Evolutionary conservation across 2,888 invertebrate genomes (phyloP), one percentile per base, ranked within the genome.

Genomic region (Saturnia pavonia): DNA sequence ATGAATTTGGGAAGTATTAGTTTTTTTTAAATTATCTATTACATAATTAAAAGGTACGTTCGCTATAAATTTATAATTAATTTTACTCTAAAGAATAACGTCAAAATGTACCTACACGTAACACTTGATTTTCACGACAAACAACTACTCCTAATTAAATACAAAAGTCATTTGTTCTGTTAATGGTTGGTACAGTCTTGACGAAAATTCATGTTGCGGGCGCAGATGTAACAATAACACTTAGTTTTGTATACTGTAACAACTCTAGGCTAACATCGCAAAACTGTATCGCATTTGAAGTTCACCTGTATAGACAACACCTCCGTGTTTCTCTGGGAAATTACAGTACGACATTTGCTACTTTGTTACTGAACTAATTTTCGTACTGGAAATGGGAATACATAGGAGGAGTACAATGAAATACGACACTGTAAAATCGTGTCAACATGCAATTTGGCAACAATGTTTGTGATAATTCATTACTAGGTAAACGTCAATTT

Each of bases 201-300:
- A 75, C 74, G 76, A 74, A 78, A 79, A 78, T 77, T 73, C 76
- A 74, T 73, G 72, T 74, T 73, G 75, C 72, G 75, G 72, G 65
- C 70, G 69, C 72, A 71, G 66, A 27, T 65, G 77, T 74, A 77
- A 80, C 78, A 77, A 81, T 82, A 78, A 77, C 74, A 68, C 74
- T 68, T 82, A 82, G 78, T 82, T 76, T 73, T 75, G 77, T 74
- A 76, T 70, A 74, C 70, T 73, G 77, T 73, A 77, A 81, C 82
- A 82, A 84, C 80, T 82, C 77, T 75, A 77, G 80, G 74, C 71
- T 81, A 84, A 85, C 81, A 83, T 84, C 78, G 79, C 74, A 79
- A 82, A 78, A 84, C 78, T 81, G 79, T 75, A 74, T 74, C 76
- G 72, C 40, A 65, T 65, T 65, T 72, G 75, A 74, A 76, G 78